A percentile compares a stretch with the other conserved stretches of the same genome.
Conservation (phyloP, 2,888 invertebrate genomes). For the Megastigmus dorsalis region DNA sequence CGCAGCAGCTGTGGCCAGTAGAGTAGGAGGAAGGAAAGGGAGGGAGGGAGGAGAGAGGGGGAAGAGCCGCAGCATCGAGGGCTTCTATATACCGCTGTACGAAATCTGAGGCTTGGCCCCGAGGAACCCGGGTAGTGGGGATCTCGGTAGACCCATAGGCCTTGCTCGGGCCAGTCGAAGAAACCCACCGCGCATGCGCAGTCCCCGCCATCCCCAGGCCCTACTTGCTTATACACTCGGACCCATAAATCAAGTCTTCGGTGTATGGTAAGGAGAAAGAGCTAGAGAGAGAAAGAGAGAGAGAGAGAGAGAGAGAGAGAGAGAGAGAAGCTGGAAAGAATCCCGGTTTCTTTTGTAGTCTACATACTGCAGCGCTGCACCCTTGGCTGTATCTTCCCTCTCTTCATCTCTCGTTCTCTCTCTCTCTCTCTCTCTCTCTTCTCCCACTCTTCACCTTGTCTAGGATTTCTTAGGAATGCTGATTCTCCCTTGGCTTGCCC, state of each 20-base stretch:
- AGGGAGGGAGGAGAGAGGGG: conserved; percentile 19
- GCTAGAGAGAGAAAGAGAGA: background rate
- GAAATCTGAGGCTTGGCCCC: conserved; percentile 19
- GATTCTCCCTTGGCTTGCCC: conserved; percentile 6
- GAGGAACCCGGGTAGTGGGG: background rate
- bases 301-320: conserved; percentile 10
- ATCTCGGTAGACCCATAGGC: background rate
- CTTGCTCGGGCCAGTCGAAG: background rate
- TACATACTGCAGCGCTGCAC: background rate
- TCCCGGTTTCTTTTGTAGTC: conserved; percentile 35
- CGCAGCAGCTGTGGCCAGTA: background rate
- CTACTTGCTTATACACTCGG: background rate
- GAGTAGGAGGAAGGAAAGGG: conserved; percentile 5
- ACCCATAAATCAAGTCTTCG: conserved; percentile 41
- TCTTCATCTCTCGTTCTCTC: background rate
- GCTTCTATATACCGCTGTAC: background rate
- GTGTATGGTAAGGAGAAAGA: background rate
- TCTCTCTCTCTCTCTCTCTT: background rate
- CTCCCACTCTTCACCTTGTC: background rate
- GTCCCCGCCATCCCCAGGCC: conserved; percentile 1
- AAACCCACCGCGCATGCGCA: conserved; percentile 26
- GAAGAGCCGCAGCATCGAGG: no score
- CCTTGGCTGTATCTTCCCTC: background rate
- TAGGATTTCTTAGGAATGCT: conserved; percentile 35
- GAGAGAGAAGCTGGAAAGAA: conserved; percentile 24